Base-by-base conservation (phyloP, 2,113 vertebrate genomes). In the Varanus salvator region DNA sequence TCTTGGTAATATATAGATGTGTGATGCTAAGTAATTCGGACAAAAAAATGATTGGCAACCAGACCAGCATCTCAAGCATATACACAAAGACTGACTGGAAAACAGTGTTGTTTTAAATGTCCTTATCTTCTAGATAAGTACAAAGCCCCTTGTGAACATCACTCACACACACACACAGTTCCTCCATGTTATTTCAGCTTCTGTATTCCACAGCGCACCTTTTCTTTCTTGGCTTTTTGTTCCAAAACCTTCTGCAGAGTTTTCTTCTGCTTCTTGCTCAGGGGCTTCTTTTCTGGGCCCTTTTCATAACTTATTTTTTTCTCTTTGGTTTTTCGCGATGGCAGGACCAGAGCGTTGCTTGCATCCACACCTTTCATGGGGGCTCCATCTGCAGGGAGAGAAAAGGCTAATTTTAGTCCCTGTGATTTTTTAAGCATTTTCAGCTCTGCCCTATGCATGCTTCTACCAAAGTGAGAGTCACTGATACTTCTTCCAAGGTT, bases 231-330 rank as follows among this genome's bases (percentile, higher is more conserved):
- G 11, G 98, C 97, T 89, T 99, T 99, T 84, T 97, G 98, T 83
- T 99, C 98, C 89, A 99, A 66, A 86, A 99, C 92, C 75, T 98
- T 99, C 96, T 99, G 97, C 87, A 99, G 95, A 71, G 95, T 95
- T 87, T 98, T 99, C 94, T 94, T 98, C 94, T 98, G 98, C 69
- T 98, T 99, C 95, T 98, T 98, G 81, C 97, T 99, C 60, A 99
- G 96, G 0, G 98, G 98, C 85, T 96, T 98, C 92, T 97, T 99
- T 66, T 91, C 96, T 4, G 94, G 95, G 21, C 50, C 92, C 50
- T 86, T 94, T 34, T 14, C 90, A 0, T 19, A 5, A 0, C 72
- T 82, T 66, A 2, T 87, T 71, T 93, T 97, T 38, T 96, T 96
- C 93, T 97, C 98, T 96, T 98, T 98, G 15, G 90, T 85, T 95